phyloP scores from a whole-genome alignment of 1,140 invertebrate species.

The Steinernema feltiae region DNA sequence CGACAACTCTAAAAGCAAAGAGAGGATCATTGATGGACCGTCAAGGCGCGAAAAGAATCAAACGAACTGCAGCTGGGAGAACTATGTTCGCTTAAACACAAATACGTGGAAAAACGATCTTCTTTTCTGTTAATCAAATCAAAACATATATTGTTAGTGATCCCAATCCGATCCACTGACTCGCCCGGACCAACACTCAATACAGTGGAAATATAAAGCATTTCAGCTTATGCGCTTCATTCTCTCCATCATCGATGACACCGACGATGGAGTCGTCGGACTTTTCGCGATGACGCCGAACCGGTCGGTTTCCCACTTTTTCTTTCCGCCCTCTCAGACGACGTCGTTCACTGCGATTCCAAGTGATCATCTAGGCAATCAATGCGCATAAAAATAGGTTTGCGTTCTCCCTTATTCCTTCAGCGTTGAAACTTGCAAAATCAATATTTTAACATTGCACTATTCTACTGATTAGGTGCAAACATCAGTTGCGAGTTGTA shows the following conservation, averaged over 20 bases:
- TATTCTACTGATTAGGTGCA: no score
- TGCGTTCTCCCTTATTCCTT: neutral
- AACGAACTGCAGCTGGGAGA: neutral
- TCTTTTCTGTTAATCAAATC: no score
- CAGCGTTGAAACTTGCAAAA: neutral
- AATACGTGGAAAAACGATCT: no score
- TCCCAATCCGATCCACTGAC: neutral
- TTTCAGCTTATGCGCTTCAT: neutral
- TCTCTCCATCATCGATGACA: neutral
- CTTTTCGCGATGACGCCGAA: neutral
- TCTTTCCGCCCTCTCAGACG: neutral
- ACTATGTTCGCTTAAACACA: neutral
- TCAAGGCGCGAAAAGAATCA: no score
- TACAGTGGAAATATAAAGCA: neutral
- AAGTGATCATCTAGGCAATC: neutral
- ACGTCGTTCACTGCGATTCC: neutral
- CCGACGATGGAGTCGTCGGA: neutral
- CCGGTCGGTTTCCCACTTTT: neutral
- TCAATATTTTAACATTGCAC: neutral
- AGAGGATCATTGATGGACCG: no score
- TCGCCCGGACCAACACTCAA: neutral
- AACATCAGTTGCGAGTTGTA: no score
- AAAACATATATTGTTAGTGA: no score
- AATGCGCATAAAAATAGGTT: slow-evolving; percentile 3
- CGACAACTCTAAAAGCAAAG: no score